Conservation (phyloP, 2,113 vertebrate genomes). For the Colaptes auratus region DNA sequence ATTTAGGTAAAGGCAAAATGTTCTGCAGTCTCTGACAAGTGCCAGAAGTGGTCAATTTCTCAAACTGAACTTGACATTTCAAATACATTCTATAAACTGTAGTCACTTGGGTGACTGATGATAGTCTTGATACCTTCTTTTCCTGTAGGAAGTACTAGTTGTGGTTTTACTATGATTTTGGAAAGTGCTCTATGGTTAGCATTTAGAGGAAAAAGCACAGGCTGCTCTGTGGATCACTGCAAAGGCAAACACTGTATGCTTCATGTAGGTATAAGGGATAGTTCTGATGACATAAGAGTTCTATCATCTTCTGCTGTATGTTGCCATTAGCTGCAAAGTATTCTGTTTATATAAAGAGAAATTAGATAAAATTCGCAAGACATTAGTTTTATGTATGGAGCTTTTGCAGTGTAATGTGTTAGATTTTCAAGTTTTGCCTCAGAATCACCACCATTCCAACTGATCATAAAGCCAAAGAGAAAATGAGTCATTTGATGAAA, state of each 20-base stretch:
- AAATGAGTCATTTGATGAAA: slow-evolving; percentile 19
- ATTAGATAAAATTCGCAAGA: neutral
- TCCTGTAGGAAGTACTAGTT: neutral
- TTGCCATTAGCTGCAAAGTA: neutral
- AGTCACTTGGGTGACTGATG: neutral
- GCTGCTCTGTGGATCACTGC: neutral
- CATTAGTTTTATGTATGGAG: neutral
- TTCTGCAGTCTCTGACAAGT: neutral
- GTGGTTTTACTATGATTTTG: neutral
- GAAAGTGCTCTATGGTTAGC: neutral
- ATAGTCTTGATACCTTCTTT: neutral
- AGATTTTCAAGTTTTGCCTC: neutral
- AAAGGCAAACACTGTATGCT: neutral
- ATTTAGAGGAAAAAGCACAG: neutral
- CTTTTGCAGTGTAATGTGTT: neutral
- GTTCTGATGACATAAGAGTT: neutral
- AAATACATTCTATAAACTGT: neutral
- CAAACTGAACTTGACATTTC: neutral
- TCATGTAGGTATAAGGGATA: neutral
- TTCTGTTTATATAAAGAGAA: neutral
- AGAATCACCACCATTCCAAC: neutral
- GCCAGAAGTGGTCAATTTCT: neutral
- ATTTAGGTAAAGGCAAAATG: neutral
- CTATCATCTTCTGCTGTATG: neutral
- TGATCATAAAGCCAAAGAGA: neutral